Percentiles rank a stretch among this genome's conserved stretches.
Conservation (phyloP, 2,113 vertebrate species). For the Chiloscyllium plagiosum region DNA sequence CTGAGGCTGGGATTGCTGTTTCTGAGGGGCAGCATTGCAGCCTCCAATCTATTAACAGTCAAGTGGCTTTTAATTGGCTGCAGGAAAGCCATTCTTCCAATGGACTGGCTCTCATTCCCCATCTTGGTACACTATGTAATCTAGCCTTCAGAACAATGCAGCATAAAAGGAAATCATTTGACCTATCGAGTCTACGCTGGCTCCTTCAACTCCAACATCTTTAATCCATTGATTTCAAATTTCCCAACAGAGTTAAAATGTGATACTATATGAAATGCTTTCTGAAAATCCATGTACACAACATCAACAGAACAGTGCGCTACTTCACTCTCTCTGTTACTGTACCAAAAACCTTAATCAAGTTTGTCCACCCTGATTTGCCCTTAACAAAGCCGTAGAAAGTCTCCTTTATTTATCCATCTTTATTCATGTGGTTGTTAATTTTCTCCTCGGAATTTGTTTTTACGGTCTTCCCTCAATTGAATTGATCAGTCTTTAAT, state of each 20-base stretch:
- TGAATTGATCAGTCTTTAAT: background rate
- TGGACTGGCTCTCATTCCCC: background rate
- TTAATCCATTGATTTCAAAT: background rate
- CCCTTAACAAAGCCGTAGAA: background rate
- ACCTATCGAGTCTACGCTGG: background rate
- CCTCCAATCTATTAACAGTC: too few relatives aligned
- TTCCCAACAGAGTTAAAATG: background rate
- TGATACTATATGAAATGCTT: background rate
- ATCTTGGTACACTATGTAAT: background rate
- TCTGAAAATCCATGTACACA: background rate
- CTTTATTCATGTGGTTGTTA: background rate
- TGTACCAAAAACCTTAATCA: background rate
- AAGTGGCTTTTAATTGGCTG: background rate
- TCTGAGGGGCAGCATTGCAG: too few relatives aligned
- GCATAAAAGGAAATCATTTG: background rate
- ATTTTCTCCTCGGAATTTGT: background rate
- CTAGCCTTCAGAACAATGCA: background rate
- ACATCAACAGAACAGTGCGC: background rate
- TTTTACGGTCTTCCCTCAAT: background rate
- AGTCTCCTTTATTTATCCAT: background rate
- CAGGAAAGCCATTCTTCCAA: background rate
- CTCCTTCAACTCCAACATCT: background rate
- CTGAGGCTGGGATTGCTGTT: too few relatives aligned
- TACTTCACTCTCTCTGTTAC: background rate
- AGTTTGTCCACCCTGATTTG: background rate